A percentile compares a stretch with the other conserved stretches of the same genome.
Evolutionary conservation across 2,888 invertebrate genomes (phyloP).

Genomic region (Torymus auratus): DNA sequence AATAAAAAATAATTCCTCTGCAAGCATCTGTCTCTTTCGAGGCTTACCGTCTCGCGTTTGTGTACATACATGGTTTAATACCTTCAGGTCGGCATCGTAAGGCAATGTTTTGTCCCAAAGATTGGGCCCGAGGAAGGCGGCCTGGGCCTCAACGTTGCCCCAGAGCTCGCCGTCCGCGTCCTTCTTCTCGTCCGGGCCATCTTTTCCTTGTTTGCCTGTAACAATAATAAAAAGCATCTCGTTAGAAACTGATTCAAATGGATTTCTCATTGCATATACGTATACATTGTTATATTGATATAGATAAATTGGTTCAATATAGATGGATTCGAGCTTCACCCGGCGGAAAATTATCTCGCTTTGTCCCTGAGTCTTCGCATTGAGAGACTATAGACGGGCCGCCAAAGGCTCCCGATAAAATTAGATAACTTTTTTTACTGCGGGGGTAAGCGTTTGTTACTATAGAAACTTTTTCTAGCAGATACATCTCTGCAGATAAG

Average conservation of each 20-base stretch:
- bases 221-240: constrained; percentile 43
- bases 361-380: too few species aligned
- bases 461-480: too few species aligned
- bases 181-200: constrained; percentile 82
- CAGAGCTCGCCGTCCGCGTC: constrained; percentile 89
- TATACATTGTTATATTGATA: not conserved
- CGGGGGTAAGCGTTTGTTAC: too few species aligned
- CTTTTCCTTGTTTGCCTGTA: constrained; percentile 75
- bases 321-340: too few species aligned
- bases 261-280: too few species aligned
- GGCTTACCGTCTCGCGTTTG: constrained; percentile 75
- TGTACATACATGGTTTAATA: constrained; percentile 79
- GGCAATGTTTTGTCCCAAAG: constrained; percentile 96
- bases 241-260: not conserved
- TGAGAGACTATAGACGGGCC: too few species aligned
- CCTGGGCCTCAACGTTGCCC: constrained; percentile 92
- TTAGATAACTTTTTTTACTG: too few species aligned
- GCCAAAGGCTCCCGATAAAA: too few species aligned
- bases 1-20: constrained; percentile 45
- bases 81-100: constrained; percentile 97
- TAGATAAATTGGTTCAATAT: too few species aligned
- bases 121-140: constrained; percentile 96
- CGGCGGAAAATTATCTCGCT: too few species aligned
- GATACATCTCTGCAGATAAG: too few species aligned
- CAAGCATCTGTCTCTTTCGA: constrained; percentile 59